phyloP scores from a whole-genome alignment of 2,113 vertebrate species.

The Zapus hudsonius region DNA sequence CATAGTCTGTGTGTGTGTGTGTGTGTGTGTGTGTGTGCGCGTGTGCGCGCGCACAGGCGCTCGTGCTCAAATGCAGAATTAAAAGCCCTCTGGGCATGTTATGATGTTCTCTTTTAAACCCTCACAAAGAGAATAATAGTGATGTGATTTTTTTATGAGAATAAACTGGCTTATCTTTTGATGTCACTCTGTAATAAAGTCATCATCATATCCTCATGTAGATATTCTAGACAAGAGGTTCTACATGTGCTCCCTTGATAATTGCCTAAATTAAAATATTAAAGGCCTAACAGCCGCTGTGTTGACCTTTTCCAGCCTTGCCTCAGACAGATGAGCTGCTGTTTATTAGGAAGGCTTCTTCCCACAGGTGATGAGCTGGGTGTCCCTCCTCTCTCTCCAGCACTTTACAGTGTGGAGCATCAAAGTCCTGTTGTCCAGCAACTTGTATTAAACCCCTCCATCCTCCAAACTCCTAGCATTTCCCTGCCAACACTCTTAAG shows the following conservation, averaged over 20 bases:
- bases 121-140: neutral
- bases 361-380: constrained; percentile 84
- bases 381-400: constrained; percentile 77
- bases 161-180: constrained; percentile 80
- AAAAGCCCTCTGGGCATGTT: neutral
- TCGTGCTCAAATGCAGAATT: constrained; percentile 2
- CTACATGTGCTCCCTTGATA: constrained; percentile 88
- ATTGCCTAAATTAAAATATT: constrained; percentile 91
- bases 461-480: constrained; percentile 75
- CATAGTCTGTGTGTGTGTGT: constrained; percentile 26
- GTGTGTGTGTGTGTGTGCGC: neutral
- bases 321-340: constrained; percentile 87
- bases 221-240: constrained; percentile 88
- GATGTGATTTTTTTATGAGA: constrained; percentile 59
- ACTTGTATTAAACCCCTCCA: constrained; percentile 80
- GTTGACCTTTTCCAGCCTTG: constrained; percentile 88
- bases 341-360: constrained; percentile 85
- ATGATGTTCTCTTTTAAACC: constrained; percentile 28
- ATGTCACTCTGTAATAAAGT: constrained; percentile 88
- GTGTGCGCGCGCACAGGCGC: constrained; percentile 25
- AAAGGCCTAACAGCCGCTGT: constrained; percentile 86
- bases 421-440: constrained; percentile 81
- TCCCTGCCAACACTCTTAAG: constrained; percentile 67
- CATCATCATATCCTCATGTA: constrained; percentile 87
- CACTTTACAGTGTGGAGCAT: constrained; percentile 63